A percentile compares a stretch with the other conserved stretches of the same genome.
Conservation (phyloP, 2,113 vertebrate species). For the Myotis brandtii region DNA sequence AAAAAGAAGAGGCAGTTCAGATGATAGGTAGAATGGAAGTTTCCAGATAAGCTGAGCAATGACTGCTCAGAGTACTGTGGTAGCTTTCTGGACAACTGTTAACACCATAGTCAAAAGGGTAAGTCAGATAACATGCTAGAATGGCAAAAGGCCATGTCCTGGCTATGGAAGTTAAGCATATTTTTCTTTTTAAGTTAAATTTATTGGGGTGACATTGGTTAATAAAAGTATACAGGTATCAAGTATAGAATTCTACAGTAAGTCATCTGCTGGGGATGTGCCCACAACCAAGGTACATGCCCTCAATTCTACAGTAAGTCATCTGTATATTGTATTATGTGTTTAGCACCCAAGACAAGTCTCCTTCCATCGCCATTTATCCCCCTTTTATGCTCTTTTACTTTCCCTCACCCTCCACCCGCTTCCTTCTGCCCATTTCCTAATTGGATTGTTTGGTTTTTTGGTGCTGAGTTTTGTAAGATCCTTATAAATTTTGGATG, state of each 20-base stretch:
- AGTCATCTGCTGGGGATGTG: too few species aligned
- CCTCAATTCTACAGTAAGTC: background rate
- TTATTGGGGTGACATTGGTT: background rate
- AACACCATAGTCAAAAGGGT: background rate
- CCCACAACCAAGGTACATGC: too few species aligned
- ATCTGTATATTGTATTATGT: background rate
- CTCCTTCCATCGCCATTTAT: background rate
- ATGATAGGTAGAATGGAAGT: background rate
- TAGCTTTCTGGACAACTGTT: background rate
- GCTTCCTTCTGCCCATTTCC: background rate
- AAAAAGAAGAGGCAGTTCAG: background rate
- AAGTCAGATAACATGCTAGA: background rate
- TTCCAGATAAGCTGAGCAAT: fast-evolving
- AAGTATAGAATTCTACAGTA: background rate
- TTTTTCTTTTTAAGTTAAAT: background rate
- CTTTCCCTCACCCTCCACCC: background rate
- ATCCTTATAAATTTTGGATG: background rate
- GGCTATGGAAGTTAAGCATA: background rate
- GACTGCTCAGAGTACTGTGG: background rate
- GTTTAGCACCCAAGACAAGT: background rate
- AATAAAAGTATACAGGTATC: background rate
- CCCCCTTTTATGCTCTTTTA: background rate
- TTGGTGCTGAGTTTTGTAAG: background rate
- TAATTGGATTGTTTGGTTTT: background rate
- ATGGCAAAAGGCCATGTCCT: background rate